A percentile compares a stretch with the other conserved stretches of the same genome.
phyloP scores from a whole-genome alignment of 2,113 vertebrate species.

The Nicator chloris region DNA sequence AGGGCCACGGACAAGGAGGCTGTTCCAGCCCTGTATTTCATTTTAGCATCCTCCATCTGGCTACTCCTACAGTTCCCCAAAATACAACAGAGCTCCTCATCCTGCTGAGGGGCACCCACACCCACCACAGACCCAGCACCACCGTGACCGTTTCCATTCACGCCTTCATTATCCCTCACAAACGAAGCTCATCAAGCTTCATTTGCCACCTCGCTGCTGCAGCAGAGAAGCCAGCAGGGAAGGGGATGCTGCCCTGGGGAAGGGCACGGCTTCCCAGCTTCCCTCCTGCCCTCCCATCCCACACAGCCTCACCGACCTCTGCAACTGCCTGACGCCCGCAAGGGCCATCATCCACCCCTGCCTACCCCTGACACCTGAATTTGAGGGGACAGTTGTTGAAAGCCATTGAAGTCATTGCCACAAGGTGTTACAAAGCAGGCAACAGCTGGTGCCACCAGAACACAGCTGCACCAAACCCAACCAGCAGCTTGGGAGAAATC shows the following conservation, averaged over 20 bases:
- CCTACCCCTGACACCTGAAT: not conserved
- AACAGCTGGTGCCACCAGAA: not conserved
- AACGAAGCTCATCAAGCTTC: not conserved
- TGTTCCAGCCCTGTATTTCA: not conserved
- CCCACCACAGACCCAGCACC: accelerated
- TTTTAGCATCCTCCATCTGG: not conserved
- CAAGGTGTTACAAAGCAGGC: not conserved
- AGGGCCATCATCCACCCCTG: not conserved
- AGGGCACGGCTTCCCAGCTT: not conserved
- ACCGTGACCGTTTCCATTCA: accelerated
- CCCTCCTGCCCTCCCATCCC: not conserved
- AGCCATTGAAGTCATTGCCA: not conserved
- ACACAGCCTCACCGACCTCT: accelerated
- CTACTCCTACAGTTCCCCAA: not conserved
- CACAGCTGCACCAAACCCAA: not conserved
- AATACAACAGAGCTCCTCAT: not conserved
- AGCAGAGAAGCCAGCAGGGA: not conserved
- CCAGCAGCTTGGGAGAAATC: not conserved
- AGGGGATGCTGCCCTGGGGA: not conserved
- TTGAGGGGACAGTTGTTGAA: not conserved
- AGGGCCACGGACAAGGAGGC: accelerated
- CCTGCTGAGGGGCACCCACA: not conserved
- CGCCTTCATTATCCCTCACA: accelerated
- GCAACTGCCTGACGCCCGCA: accelerated
- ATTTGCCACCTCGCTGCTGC: not conserved